Conservation (phyloP, 2,888 invertebrate species). For the Spicauda simplicius region DNA sequence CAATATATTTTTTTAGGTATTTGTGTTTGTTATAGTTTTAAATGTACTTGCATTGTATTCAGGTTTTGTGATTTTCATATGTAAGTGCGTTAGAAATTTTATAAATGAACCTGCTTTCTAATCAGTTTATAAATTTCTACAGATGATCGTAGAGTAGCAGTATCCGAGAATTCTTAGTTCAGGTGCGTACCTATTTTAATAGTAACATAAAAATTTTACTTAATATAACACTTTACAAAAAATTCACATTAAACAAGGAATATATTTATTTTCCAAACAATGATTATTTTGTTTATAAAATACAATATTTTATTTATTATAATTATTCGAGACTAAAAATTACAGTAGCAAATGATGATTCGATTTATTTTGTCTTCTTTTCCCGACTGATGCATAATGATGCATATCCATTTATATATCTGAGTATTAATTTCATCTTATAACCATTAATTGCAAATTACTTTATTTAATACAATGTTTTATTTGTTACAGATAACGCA, state of each 20-base stretch:
- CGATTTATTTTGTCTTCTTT: conserved; percentile 74
- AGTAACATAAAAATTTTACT: not conserved
- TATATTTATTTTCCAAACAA: too few species aligned
- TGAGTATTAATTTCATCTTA: not conserved
- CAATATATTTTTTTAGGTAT: too few species aligned
- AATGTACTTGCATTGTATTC: too few species aligned
- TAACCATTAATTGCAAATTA: not conserved
- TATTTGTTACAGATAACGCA: conserved; percentile 25
- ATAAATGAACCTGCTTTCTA: not conserved
- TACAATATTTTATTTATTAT: too few species aligned
- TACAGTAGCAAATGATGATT: conserved; percentile 54
- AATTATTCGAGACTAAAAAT: too few species aligned
- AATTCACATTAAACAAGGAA: too few species aligned
- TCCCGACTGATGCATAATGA: conserved; percentile 78
- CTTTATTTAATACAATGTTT: not conserved
- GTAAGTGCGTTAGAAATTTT: not conserved
- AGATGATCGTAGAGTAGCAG: conserved; percentile 15
- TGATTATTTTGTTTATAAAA: too few species aligned
- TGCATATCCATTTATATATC: conserved; percentile 41
- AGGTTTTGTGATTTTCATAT: too few species aligned
- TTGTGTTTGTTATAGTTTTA: too few species aligned
- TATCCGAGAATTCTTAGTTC: conserved; percentile 1
- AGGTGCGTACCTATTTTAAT: conserved; percentile 16
- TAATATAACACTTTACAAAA: too few species aligned
- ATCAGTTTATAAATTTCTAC: conserved; percentile 9